Evolutionary conservation across 2,797 vertebrate species (phyloP).

Genomic region (Sebastes itinus): DNA sequence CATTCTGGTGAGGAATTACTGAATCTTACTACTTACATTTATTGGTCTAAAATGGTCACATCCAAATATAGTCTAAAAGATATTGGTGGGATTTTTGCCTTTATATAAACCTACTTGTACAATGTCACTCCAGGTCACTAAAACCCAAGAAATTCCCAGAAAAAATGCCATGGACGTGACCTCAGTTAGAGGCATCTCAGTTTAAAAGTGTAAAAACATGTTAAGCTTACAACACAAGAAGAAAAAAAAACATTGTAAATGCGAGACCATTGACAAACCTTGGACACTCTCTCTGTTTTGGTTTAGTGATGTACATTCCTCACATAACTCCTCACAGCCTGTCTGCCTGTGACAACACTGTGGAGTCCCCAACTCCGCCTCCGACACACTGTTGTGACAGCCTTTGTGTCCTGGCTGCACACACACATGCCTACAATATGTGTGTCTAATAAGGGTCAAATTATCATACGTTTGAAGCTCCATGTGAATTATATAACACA

Average conservation of each 20-base stretch:
- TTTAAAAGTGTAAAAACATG: background rate
- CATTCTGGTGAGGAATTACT: background rate
- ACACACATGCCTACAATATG: constrained; percentile 3
- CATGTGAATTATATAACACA: background rate
- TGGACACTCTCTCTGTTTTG: constrained; percentile 6
- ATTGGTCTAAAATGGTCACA: background rate
- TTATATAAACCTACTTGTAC: too few relatives aligned
- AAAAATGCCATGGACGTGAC: background rate
- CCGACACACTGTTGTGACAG: constrained; percentile 46
- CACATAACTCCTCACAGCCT: constrained; percentile 59
- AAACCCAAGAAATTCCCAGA: background rate
- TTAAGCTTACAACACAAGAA: background rate
- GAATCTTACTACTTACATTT: background rate
- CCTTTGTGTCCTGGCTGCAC: constrained; percentile 34
- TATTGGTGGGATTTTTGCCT: background rate
- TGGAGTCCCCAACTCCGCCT: constrained; percentile 17
- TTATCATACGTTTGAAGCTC: background rate
- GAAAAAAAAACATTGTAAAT: background rate
- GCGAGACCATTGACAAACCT: background rate
- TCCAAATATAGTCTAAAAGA: background rate
- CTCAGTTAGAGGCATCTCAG: background rate
- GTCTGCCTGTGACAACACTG: constrained; percentile 56
- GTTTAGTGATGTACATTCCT: constrained; percentile 65
- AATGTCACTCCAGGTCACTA: background rate
- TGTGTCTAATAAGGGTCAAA: background rate